Percentiles rank a stretch among this genome's conserved stretches.
These are phyloP conservation scores for Gobio occitaniae DNA, from an alignment of 2,797 vertebrate species.

Conservation along the genomic window DNA sequence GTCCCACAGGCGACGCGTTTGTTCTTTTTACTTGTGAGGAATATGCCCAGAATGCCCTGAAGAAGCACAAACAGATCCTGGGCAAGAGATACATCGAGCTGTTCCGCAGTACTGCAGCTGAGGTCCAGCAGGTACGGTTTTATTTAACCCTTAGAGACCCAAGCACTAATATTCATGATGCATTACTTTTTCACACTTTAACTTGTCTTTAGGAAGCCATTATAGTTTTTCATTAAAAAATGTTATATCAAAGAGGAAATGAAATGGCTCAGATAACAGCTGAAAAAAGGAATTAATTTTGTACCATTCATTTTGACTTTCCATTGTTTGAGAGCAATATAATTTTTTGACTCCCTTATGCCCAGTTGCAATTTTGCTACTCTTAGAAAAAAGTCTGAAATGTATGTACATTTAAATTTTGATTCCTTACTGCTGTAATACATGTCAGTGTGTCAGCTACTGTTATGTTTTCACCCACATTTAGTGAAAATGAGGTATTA, in stretches of 20 bases:
- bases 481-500: neutral
- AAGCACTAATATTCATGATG: neutral
- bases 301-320: neutral
- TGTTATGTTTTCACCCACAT: neutral
- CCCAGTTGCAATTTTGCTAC: neutral
- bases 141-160: neutral
- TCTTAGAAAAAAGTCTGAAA: neutral
- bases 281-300: neutral
- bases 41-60: slow-evolving; percentile 92
- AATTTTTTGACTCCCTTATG: neutral
- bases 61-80: slow-evolving; percentile 96
- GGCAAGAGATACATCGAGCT: slow-evolving; percentile 97
- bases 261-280: neutral
- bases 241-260: neutral
- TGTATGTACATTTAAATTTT: neutral
- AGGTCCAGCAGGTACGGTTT: slow-evolving; percentile 87
- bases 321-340: neutral
- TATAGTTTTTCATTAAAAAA: neutral
- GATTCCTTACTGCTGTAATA: neutral
- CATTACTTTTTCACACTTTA: too few species aligned
- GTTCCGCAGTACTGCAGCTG: slow-evolving; percentile 94
- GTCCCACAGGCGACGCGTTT: slow-evolving; percentile 95
- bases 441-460: too few species aligned
- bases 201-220: neutral
- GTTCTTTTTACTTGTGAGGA: slow-evolving; percentile 97